Evolutionary conservation across 2,797 vertebrate genomes (phyloP).

Genomic region (Onychomys leucogaster): DNA sequence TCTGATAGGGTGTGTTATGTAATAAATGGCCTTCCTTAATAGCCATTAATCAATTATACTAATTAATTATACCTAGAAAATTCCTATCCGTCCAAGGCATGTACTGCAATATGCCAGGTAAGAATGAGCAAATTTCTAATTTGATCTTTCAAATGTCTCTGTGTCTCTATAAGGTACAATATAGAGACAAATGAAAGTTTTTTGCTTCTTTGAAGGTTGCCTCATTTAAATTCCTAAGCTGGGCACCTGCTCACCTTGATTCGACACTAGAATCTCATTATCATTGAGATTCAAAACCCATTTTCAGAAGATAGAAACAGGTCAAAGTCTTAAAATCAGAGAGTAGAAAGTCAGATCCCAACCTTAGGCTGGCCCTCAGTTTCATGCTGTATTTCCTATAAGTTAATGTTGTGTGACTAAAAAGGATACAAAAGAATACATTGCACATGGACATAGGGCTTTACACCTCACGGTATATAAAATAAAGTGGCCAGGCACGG

Average conservation of each 20-base stretch:
- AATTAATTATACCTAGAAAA: constrained; percentile 67
- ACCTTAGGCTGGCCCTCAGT: not conserved
- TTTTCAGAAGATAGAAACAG: constrained; percentile 49
- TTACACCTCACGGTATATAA: not conserved
- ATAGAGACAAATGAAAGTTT: not conserved
- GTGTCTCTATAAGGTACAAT: constrained; percentile 10
- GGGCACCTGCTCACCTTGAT: not conserved
- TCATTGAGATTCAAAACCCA: not conserved
- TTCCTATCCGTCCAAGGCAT: constrained; percentile 38
- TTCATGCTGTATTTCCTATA: not conserved
- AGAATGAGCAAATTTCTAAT: constrained; percentile 29
- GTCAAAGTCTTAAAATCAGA: constrained; percentile 43
- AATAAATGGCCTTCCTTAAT: constrained; percentile 67
- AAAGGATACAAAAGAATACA: not conserved
- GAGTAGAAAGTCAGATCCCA: not conserved
- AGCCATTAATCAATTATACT: constrained; percentile 64
- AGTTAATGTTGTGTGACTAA: not conserved
- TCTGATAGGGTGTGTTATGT: not conserved
- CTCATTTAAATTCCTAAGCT: not conserved
- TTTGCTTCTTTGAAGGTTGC: constrained; percentile 17
- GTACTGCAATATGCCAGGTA: constrained; percentile 29
- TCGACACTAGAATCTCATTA: not conserved
- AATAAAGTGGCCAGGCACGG: not conserved
- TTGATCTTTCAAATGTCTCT: not conserved
- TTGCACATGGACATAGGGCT: not conserved